phyloP scores from a whole-genome alignment of 2,888 invertebrate species.

The Micoletzkya japonica region DNA sequence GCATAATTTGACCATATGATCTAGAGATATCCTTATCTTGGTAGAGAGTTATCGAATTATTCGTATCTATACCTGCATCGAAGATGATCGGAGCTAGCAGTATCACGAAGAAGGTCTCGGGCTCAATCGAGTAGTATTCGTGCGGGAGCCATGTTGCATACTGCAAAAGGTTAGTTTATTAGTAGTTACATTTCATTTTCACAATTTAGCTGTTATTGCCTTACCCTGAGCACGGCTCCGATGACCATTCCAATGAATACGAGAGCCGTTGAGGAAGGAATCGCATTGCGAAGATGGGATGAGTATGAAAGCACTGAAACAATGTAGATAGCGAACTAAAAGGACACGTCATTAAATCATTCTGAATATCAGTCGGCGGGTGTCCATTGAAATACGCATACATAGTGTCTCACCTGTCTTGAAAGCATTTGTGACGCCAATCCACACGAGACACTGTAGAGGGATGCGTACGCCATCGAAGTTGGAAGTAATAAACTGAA shows the following conservation, averaged over 20 bases:
- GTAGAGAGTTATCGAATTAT: not conserved
- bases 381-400: not conserved
- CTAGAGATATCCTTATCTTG: not conserved
- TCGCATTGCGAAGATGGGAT: not conserved
- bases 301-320: not conserved
- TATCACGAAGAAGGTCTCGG: constrained; percentile 95
- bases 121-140: constrained; percentile 35
- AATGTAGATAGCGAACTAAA: not conserved
- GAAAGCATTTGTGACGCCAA: not conserved
- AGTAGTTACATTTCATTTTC: not conserved
- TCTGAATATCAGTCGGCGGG: not conserved
- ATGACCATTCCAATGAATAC: constrained; percentile 18
- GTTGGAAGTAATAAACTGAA: not conserved
- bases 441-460: not conserved
- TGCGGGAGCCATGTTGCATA: too few species aligned
- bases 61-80: constrained; percentile 73
- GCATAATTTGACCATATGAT: not conserved
- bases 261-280: constrained; percentile 3
- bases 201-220: not conserved
- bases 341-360: constrained; percentile 7
- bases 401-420: not conserved
- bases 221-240: not conserved
- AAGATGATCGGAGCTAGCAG: constrained; percentile 97
- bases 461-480: not conserved
- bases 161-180: not conserved